Evolutionary conservation across 2,797 vertebrate genomes (phyloP), one percentile per base, ranked within the genome.

Genomic region (Sebastes variabilis): DNA sequence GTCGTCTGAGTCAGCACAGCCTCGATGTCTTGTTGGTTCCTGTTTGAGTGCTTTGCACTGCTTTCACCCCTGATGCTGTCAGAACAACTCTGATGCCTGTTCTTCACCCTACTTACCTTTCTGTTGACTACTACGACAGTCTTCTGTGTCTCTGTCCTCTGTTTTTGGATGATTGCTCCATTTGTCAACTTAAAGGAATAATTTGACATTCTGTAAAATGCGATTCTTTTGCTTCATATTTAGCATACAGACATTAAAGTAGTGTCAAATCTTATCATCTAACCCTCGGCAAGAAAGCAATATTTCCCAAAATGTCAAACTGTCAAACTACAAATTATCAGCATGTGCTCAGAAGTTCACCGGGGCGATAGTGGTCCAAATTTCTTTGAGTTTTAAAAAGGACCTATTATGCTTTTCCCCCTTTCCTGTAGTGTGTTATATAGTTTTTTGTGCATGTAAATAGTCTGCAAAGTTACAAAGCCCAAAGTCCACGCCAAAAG

Each of bases 1-100:
- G 20, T 52, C 8, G 20, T 52, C 29, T 66, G 72, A 66, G 34
- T 84, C 81, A 77, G 75, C 75, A 12, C 10, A 6, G 46, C 11
- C 8, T 75, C 25, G 4, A 16, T 36, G 68, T 71, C n/a, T 38
- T 30, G 59, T 20, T 49, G 34, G 20, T 66, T 49, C 20, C 24
- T 52, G 71, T 81, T 56, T 54, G 42, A 64, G 52, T 30, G 9
- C 25, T 82, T 67, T 55, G 71, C 36, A 4, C 59, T 36, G 38
- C 52, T 60, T 55, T 66, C 22, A 2, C 13, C 66, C 18, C 72
- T 8, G 66, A 52, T 13, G 36, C 69, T 72, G 71, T 79, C 78
- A 72, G 52, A 58, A 20, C 52, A 7, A 16, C 38, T 69, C 52
- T 0, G 38, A 25, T 2, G 7, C 25, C 24, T 20, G 46, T 2